Evolutionary conservation across 2,113 vertebrate genomes (phyloP).

Genomic region (Tautogolabrus adspersus): DNA sequence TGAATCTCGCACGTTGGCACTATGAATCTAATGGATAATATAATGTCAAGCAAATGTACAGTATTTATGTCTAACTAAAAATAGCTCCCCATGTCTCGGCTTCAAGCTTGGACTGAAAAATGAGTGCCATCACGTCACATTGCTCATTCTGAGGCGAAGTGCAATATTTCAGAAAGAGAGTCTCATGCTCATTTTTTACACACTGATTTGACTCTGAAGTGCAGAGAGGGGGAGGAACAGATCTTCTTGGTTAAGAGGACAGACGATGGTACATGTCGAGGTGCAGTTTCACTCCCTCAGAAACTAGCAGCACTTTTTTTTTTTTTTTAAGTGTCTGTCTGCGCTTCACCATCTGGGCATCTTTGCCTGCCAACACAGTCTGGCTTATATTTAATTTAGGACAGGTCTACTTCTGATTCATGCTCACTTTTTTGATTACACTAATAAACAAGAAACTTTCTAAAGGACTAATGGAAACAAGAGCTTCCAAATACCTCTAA

Average conservation of each 20-base stretch:
- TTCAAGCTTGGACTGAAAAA: constrained; percentile 34
- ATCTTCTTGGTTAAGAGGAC: constrained; percentile 47
- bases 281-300: constrained; percentile 31
- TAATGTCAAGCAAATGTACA: neutral
- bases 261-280: constrained; percentile 43
- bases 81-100: constrained; percentile 20
- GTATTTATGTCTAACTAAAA: constrained; percentile 34
- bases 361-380: constrained; percentile 47
- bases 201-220: constrained; percentile 14
- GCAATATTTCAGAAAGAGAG: neutral
- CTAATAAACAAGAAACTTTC: constrained; percentile 9
- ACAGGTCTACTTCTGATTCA: constrained; percentile 3
- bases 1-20: neutral
- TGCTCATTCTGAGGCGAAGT: constrained; percentile 33
- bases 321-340: constrained; percentile 15
- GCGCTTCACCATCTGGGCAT: constrained; percentile 63
- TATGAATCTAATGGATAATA: constrained; percentile 14
- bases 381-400: constrained; percentile 42
- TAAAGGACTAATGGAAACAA: neutral
- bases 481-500: neutral
- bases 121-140: constrained; percentile 13
- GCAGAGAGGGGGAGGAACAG: constrained; percentile 21
- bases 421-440: constrained; percentile 8
- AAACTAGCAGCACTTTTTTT: constrained; percentile 39
- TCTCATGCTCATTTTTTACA: neutral